Conservation (phyloP, 2,888 invertebrate species). For the Agonum fuliginosum region DNA sequence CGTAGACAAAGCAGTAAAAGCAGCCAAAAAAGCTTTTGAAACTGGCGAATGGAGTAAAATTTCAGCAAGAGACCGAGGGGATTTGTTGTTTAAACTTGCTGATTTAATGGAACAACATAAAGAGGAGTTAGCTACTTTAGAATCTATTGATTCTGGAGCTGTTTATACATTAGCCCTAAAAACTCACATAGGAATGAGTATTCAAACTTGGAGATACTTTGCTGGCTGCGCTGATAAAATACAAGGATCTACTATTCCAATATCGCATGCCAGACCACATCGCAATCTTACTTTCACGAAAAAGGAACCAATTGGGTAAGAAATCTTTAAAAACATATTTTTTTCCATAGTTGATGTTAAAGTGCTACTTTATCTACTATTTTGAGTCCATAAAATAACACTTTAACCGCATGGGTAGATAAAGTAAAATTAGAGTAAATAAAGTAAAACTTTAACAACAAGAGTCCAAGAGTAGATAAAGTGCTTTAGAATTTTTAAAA, state of each 20-base stretch:
- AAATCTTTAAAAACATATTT: constrained; percentile 37
- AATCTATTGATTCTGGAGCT: constrained; percentile 95
- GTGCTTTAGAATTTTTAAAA: no score
- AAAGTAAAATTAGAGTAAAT: no score
- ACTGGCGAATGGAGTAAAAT: constrained; percentile 96
- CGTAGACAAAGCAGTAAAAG: constrained; percentile 90
- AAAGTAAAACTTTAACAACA: no score
- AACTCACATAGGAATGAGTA: constrained; percentile 98
- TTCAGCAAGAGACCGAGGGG: constrained; percentile 92
- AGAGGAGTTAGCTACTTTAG: constrained; percentile 96
- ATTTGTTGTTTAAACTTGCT: constrained; percentile 88
- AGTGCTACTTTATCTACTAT: no score
- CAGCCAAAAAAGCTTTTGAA: constrained; percentile 91
- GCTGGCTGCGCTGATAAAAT: constrained; percentile 99
- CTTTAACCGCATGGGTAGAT: no score
- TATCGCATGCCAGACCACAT: constrained; percentile 93
- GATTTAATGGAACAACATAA: constrained; percentile 96
- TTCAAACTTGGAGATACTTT: constrained; percentile 97
- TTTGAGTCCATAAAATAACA: no score
- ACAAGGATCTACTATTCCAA: constrained; percentile 93
- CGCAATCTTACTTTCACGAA: constrained; percentile 91
- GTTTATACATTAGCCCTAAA: constrained; percentile 97
- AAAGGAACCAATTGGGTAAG: constrained; percentile 91
- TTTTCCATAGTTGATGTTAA: no score
- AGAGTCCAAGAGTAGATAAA: no score